A percentile compares a stretch with the other conserved stretches of the same genome.
Conservation (phyloP, 2,888 invertebrate genomes). For the Chironomus riparius region DNA sequence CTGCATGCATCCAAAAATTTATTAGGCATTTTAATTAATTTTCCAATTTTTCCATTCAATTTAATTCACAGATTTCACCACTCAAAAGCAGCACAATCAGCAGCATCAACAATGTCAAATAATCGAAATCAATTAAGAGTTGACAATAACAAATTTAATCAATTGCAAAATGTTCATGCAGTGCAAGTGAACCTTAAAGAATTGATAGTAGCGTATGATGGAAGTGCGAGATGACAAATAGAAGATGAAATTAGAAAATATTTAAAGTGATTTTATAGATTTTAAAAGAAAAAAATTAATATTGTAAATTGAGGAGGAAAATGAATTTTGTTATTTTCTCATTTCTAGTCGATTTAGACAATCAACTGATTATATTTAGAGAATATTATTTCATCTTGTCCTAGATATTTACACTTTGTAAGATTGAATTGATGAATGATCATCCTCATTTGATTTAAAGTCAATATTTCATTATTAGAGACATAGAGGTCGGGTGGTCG, state of each 20-base stretch:
- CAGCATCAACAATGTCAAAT: background rate
- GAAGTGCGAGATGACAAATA: slow-evolving; percentile 25
- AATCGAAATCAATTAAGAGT: slow-evolving; percentile 1
- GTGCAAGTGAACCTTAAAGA: slow-evolving; percentile 24
- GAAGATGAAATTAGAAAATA: slow-evolving; percentile 20
- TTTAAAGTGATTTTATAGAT: slow-evolving; percentile 14
- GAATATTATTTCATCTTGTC: background rate
- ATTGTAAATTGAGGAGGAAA: background rate
- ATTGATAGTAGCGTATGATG: slow-evolving; percentile 20
- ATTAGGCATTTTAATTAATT: background rate
- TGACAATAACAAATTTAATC: slow-evolving; percentile 10
- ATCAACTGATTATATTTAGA: background rate
- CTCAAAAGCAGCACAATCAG: background rate
- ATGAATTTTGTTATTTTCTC: background rate
- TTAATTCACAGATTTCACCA: slow-evolving; percentile 2
- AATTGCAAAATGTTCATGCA: slow-evolving; percentile 16
- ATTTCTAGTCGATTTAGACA: background rate
- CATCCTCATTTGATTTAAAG: background rate
- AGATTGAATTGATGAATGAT: background rate
- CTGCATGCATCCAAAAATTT: background rate
- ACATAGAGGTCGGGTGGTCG: no score
- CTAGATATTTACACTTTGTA: background rate
- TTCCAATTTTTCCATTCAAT: background rate
- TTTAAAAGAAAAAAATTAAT: background rate
- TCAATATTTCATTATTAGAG: background rate